These are phyloP conservation scores for Samia ricini DNA, from an alignment of 1,140 invertebrate species.

Conservation along the genomic window DNA sequence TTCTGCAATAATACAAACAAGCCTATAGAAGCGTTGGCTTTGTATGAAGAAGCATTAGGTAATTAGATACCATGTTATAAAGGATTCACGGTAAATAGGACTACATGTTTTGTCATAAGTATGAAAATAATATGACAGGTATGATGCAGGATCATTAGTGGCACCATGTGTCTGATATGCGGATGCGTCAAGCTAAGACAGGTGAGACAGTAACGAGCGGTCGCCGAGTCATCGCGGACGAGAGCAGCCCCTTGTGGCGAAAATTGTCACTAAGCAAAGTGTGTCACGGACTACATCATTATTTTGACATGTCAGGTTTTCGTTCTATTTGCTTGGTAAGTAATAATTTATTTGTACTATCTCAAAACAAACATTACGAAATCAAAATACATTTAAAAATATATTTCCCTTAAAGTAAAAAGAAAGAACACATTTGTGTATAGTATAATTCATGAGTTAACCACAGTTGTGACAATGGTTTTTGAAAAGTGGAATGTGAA, in stretches of 20 bases:
- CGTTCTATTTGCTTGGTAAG: background rate
- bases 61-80: too few species aligned
- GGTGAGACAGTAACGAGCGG: constrained; percentile 69
- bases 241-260: constrained; percentile 63
- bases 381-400: background rate
- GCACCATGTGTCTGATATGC: constrained; percentile 32
- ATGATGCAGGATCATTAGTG: constrained; percentile 61
- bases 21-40: background rate
- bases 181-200: constrained; percentile 43
- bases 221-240: constrained; percentile 54
- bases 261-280: constrained; percentile 69
- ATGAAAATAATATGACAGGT: background rate
- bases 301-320: constrained; percentile 37
- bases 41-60: background rate
- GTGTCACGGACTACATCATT: constrained; percentile 67
- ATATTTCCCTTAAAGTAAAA: background rate
- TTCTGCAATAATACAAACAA: too few species aligned
- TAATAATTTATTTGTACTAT: background rate
- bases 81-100: background rate
- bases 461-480: background rate
- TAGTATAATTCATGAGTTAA: background rate
- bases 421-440: background rate
- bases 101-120: background rate
- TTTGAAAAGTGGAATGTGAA: background rate
- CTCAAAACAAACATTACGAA: background rate